Evolutionary conservation across 2,888 invertebrate genomes (phyloP).

Genomic region (Diploptera punctata): DNA sequence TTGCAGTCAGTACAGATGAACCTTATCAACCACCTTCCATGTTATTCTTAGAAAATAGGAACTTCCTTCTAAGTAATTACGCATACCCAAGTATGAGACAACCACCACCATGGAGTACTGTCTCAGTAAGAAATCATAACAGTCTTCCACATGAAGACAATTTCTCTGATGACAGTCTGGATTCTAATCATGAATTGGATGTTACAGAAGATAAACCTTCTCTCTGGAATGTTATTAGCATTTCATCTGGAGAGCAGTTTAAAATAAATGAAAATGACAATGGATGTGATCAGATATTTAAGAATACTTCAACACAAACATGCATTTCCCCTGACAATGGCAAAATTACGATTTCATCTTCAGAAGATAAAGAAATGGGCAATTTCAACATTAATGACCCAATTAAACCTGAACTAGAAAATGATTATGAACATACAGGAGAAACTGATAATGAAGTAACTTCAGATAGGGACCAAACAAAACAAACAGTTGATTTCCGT

Average conservation of each 20-base stretch:
- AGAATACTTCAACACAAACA: not conserved
- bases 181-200: not conserved
- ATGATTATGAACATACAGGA: not conserved
- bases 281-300: not conserved
- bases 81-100: not conserved
- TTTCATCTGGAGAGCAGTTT: constrained; percentile 12
- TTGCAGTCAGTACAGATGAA: constrained; percentile 48
- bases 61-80: not conserved
- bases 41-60: not conserved
- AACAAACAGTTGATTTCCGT: not conserved
- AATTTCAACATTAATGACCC: not conserved
- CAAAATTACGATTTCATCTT: too few relatives aligned
- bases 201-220: constrained; percentile 2
- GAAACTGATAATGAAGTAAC: not conserved
- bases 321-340: not conserved
- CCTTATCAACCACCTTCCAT: not conserved
- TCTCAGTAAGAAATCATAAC: not conserved
- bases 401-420: not conserved
- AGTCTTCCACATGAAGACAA: constrained; percentile 29
- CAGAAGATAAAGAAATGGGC: not conserved
- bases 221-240: constrained; percentile 5
- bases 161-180: constrained; percentile 38
- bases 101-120: not conserved
- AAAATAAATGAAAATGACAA: not conserved
- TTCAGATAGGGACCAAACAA: too few relatives aligned